These are phyloP conservation scores for Eira barbara DNA, from an alignment of 2,113 vertebrate genomes.

Conservation along the genomic window DNA sequence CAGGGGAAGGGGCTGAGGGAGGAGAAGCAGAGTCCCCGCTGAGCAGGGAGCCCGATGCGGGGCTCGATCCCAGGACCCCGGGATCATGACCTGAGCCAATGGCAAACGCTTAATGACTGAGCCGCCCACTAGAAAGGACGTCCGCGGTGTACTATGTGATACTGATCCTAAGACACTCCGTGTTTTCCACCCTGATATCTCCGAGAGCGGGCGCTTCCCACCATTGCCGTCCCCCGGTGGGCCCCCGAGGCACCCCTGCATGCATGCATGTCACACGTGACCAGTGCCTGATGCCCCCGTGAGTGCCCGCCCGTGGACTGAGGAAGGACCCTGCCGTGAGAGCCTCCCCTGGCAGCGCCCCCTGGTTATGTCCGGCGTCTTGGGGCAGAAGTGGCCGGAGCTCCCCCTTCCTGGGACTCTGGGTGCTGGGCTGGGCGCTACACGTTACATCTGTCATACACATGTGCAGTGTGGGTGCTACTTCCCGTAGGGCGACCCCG, in stretches of 20 bases:
- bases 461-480: not conserved
- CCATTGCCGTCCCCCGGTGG: too few species aligned
- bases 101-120: not conserved
- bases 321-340: not conserved
- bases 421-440: too few species aligned
- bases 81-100: not conserved
- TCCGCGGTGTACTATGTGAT: fast-evolving
- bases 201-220: not conserved
- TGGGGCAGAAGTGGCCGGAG: not conserved
- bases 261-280: too few species aligned
- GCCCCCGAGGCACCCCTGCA: not conserved
- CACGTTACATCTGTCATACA: not conserved
- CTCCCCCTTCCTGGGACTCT: too few species aligned
- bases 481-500: not conserved
- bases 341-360: not conserved
- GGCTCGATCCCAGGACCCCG: not conserved
- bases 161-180: fast-evolving
- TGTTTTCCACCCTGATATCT: not conserved
- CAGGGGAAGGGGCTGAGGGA: not conserved
- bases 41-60: not conserved
- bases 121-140: not conserved
- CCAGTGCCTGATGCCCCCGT: too few species aligned
- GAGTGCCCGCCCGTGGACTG: not conserved
- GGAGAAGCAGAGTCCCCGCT: not conserved
- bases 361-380: too few species aligned